These are phyloP conservation scores for Rhea pennata DNA, from an alignment of 2,113 vertebrate species.

Conservation along the genomic window DNA sequence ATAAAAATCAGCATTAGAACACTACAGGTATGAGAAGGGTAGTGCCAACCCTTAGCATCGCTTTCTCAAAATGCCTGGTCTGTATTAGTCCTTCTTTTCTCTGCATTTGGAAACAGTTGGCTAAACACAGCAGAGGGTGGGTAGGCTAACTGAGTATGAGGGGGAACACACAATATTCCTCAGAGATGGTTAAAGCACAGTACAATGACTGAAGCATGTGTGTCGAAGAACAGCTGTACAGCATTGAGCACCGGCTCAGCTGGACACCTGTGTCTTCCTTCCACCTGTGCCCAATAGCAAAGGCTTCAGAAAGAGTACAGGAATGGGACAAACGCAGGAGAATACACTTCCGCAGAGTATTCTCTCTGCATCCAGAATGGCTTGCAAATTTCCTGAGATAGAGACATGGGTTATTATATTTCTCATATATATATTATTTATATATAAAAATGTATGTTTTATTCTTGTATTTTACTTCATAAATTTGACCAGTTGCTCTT, in stretches of 20 bases:
- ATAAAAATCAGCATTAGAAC: not conserved
- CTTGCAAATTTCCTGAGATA: not conserved
- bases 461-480: not conserved
- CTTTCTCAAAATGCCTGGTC: not conserved
- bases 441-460: not conserved
- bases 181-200: not conserved
- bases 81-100: not conserved
- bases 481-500: not conserved
- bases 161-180: not conserved
- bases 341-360: not conserved
- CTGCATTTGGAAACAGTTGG: not conserved
- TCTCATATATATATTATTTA: not conserved
- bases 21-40: not conserved
- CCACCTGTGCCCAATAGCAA: rapidly evolving
- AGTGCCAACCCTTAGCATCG: not conserved
- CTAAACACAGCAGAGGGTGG: not conserved
- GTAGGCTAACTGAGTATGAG: not conserved
- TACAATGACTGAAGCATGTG: not conserved
- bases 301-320: not conserved
- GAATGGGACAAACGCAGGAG: rapidly evolving
- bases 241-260: not conserved
- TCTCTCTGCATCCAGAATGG: not conserved
- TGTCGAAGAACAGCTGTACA: not conserved
- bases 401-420: not conserved
- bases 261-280: rapidly evolving